Conservation (phyloP, 2,888 invertebrate species). For the Cloeon dipterum region DNA sequence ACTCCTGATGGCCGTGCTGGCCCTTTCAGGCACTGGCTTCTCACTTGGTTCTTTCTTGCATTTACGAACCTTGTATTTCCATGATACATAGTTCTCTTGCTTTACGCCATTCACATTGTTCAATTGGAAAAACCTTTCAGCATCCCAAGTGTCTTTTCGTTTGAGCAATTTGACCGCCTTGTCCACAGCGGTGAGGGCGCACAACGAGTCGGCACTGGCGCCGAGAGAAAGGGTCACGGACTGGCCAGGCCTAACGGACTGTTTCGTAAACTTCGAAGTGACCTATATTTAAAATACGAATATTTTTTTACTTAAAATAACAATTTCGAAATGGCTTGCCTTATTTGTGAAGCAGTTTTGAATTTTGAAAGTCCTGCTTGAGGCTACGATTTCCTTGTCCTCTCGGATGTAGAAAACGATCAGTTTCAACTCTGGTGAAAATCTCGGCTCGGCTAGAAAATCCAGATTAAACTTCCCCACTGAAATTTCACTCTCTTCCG, state of each 20-base stretch:
- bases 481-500: too few relatives aligned
- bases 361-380: constrained; percentile 26
- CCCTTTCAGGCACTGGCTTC: too few relatives aligned
- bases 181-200: constrained; percentile 31
- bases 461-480: too few relatives aligned
- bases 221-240: constrained; percentile 22
- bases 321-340: constrained; percentile 19
- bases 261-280: constrained; percentile 22
- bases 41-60: too few relatives aligned
- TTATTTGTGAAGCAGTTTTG: constrained; percentile 32
- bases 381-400: constrained; percentile 30
- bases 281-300: constrained; percentile 14
- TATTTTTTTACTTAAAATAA: neutral
- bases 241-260: constrained; percentile 24
- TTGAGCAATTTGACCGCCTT: constrained; percentile 26
- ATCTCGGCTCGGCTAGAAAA: too few relatives aligned
- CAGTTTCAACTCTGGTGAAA: too few relatives aligned
- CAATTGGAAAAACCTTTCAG: constrained; percentile 14
- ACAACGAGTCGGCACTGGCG: constrained; percentile 27
- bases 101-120: constrained; percentile 16
- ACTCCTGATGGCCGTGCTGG: too few relatives aligned
- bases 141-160: constrained; percentile 10
- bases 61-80: neutral
- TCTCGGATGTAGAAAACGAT: constrained; percentile 29
- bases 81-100: constrained; percentile 5